Conservation (phyloP, 2,797 vertebrate genomes). For the Platalea minor region DNA sequence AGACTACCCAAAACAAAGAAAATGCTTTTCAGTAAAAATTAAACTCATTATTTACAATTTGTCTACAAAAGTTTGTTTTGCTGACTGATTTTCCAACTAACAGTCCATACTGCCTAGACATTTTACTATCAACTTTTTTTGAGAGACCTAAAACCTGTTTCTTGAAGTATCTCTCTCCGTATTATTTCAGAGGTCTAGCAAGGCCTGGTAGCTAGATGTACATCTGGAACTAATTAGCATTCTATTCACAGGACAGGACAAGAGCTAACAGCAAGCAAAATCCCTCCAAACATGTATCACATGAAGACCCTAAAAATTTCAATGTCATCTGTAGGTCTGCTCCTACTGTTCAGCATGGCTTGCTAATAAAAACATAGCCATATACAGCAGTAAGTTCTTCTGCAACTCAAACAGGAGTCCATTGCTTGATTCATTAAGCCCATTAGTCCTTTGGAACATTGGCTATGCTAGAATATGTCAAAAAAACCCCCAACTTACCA, state of each 20-base stretch:
- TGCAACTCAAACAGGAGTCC: not conserved
- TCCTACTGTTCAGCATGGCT: not conserved
- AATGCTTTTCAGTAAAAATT: not conserved
- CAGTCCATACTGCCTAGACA: not conserved
- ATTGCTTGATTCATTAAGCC: not conserved
- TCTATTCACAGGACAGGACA: not conserved
- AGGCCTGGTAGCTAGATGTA: not conserved
- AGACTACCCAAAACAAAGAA: not conserved
- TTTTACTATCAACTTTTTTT: not conserved
- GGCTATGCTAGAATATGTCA: not conserved
- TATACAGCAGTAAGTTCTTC: not conserved
- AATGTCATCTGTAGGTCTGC: not conserved
- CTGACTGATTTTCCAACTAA: not conserved
- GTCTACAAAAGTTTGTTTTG: not conserved
- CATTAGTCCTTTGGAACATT: not conserved
- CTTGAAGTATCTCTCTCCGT: not conserved
- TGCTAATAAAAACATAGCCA: not conserved
- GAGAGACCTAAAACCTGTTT: not conserved
- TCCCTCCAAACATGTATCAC: fast-evolving
- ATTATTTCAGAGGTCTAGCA: not conserved
- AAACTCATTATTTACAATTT: not conserved
- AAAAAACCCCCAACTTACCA: not conserved
- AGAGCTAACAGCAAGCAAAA: not conserved
- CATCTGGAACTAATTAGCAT: not conserved
- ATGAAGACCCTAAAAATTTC: not conserved